These are phyloP conservation scores for Meandrina meandrites DNA, from an alignment of 92 coral and sea anemone species.

Conservation along the genomic window DNA sequence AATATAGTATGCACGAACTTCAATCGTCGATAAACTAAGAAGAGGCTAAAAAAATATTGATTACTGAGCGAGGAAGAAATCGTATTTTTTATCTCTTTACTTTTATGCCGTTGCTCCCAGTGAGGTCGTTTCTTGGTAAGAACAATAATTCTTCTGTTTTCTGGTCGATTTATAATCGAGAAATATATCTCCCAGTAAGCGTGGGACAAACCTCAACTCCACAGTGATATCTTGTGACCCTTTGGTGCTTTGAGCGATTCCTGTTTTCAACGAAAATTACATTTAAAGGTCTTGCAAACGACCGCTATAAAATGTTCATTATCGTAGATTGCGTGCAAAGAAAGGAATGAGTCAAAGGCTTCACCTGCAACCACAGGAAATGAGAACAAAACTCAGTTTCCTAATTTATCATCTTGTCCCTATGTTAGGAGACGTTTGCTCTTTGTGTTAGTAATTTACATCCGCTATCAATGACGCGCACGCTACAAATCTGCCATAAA, in stretches of 20 bases:
- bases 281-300: background rate
- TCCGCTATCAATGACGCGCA: background rate
- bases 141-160: background rate
- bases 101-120: background rate
- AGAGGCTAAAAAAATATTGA: background rate
- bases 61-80: background rate
- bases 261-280: background rate
- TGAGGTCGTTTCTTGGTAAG: background rate
- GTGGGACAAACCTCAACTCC: background rate
- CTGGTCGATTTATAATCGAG: background rate
- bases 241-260: background rate
- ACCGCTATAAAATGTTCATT: slow-evolving; percentile 8
- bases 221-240: background rate
- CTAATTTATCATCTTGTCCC: background rate
- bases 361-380: slow-evolving; percentile 16
- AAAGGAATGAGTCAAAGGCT: background rate
- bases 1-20: background rate
- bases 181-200: background rate
- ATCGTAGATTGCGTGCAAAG: background rate
- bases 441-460: background rate
- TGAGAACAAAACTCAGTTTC: background rate
- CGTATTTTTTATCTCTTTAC: background rate
- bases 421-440: background rate
- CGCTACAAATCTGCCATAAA: background rate
- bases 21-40: background rate